A percentile compares a stretch with the other conserved stretches of the same genome.
These are phyloP conservation scores for Casuarius casuarius DNA, from an alignment of 2,113 vertebrate genomes.

Conservation along the genomic window DNA sequence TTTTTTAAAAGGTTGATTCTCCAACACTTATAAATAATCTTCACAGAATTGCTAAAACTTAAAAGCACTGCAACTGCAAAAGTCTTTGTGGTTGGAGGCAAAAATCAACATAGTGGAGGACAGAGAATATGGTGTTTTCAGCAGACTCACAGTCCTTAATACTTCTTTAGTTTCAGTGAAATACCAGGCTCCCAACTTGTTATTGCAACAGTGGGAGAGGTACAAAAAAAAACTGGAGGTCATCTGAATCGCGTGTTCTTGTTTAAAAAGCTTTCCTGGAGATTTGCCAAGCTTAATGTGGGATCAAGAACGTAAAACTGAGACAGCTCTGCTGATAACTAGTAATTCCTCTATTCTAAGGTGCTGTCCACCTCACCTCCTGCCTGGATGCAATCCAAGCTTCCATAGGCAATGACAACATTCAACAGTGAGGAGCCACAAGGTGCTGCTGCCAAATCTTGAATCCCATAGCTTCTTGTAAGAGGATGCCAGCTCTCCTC, in stretches of 20 bases:
- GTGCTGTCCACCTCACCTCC: slow-evolving; percentile 62
- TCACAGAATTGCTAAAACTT: neutral
- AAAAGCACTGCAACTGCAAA: neutral
- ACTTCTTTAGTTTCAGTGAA: slow-evolving; percentile 15
- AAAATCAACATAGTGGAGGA: neutral
- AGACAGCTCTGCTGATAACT: slow-evolving; percentile 66
- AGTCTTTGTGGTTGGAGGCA: neutral
- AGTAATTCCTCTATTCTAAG: slow-evolving; percentile 66
- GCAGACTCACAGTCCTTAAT: neutral
- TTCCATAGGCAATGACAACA: slow-evolving; percentile 41
- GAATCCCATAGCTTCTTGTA: slow-evolving; percentile 46
- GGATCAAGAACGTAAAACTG: slow-evolving; percentile 66
- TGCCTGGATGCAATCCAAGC: slow-evolving; percentile 65
- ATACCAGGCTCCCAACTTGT: neutral
- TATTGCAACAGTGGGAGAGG: neutral
- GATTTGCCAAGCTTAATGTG: slow-evolving; percentile 62
- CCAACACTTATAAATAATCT: neutral
- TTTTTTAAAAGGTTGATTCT: neutral
- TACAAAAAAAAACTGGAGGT: neutral
- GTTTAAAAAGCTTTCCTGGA: slow-evolving; percentile 48
- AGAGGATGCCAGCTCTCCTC: slow-evolving; percentile 58
- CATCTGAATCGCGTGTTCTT: slow-evolving; percentile 12
- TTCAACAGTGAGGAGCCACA: neutral
- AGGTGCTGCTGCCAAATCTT: slow-evolving; percentile 23
- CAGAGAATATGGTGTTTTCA: neutral